Evolutionary conservation across 2,113 vertebrate species (phyloP), one percentile per base, ranked within the genome.

Genomic region (Panurus biarmicus): DNA sequence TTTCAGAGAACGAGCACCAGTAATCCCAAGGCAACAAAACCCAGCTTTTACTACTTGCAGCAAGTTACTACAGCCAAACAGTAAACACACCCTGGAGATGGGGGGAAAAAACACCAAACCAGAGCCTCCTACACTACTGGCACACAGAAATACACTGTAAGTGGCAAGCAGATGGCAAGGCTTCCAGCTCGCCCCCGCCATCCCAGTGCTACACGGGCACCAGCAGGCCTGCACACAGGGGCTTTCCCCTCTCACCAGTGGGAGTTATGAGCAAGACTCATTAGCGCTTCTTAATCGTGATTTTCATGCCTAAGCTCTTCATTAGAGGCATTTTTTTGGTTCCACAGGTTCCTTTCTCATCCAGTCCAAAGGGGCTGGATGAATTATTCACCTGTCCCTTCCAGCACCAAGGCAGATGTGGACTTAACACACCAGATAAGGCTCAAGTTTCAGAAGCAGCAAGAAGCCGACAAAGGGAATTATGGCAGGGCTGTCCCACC

Each of bases 1-100:
- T 64, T 53, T 50, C 35, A 58, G 67, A 44, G 5, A 74, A 28
- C 0, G 0, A 75, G 33, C 60, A 51, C 14, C 0, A 0, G 25
- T 28, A 80, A 53, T 4, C 35, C 42, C 33, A 60, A 70, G 6
- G 57, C 0, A 1, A 58, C 24, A 45, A 70, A 83, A 10, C 23
- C 6, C 91, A 62, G 12, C 35, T 44, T n/a, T 67, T 62, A 56
- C 48, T 58, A 61, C 53, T 13, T 0, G 1, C 18, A 80, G 29
- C 10, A 13, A 31, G 31, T 66, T 85, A 73, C 54, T 58, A 33
- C 50, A 66, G 35, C 26, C 28, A 83, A 40, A 35, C 6, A 76
- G 71, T 65, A 87, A 82, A 70, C 18, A 85, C 13, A 58, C 5
- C 36, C 44, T 1, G 0, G 25, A 76, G 62, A 74, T 80, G 6